Conservation (phyloP, 2,113 vertebrate species). For the Sorex fumeus region DNA sequence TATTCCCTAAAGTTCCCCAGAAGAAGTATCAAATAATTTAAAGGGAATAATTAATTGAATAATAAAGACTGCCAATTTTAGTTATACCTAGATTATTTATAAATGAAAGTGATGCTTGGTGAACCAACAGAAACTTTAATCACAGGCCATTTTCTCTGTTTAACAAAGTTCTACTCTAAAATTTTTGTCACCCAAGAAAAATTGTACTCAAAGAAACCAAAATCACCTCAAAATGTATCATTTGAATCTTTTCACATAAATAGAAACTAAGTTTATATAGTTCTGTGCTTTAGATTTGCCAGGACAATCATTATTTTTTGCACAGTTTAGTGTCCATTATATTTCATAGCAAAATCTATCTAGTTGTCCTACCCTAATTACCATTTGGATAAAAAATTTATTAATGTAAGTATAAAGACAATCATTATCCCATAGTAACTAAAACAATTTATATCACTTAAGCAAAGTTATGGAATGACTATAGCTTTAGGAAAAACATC, state of each 20-base stretch:
- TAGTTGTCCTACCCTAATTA: neutral
- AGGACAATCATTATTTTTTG: conserved; percentile 16
- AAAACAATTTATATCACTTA: conserved; percentile 4
- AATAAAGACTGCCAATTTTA: neutral
- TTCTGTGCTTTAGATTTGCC: neutral
- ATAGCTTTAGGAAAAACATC: neutral
- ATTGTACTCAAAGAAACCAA: neutral
- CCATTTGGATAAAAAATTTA: neutral
- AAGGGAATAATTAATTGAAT: conserved; percentile 25
- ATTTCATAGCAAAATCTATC: neutral
- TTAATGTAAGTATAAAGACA: neutral
- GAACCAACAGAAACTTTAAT: neutral
- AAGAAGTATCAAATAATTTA: neutral
- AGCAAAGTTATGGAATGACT: conserved; percentile 14
- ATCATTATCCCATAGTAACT: neutral
- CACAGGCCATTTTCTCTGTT: neutral
- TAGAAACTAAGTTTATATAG: neutral
- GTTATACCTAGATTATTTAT: neutral
- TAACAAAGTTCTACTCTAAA: neutral
- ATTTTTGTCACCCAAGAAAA: neutral
- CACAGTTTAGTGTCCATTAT: neutral
- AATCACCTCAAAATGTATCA: neutral
- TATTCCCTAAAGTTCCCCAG: conserved; percentile 16
- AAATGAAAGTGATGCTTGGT: neutral
- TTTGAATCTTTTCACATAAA: conserved; percentile 12